phyloP scores from a whole-genome alignment of 37 sponge, comb jelly and placozoan genomes.

The Diacarnus erythraeanus region DNA sequence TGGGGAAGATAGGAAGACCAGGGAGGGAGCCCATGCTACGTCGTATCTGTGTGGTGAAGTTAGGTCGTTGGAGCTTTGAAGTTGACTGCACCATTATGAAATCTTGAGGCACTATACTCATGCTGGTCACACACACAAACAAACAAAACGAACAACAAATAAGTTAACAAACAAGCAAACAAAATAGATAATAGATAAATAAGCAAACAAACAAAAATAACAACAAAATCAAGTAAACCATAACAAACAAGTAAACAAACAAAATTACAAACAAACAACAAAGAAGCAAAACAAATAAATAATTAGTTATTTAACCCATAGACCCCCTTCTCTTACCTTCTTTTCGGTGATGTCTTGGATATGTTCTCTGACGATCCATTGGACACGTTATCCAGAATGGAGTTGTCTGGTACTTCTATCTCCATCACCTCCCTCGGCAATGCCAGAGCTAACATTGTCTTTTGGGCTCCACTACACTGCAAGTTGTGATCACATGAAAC shows the following conservation, averaged over 20 bases:
- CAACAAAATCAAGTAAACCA: not conserved
- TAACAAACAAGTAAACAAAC: not conserved
- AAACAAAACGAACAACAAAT: not conserved
- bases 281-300: not conserved
- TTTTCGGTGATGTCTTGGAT: constrained; percentile 2
- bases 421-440: constrained; percentile 63
- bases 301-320: no score
- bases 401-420: constrained; percentile 57
- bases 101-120: constrained; percentile 4
- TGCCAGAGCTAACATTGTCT: constrained; percentile 59
- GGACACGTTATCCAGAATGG: constrained; percentile 11
- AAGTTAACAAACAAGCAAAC: not conserved
- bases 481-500: not conserved
- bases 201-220: no score
- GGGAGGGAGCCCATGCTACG: not conserved
- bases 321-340: constrained; percentile 6
- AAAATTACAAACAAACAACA: not conserved
- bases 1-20: not conserved
- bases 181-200: not conserved
- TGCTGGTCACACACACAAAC: not conserved
- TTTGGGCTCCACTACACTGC: constrained; percentile 30
- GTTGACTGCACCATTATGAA: constrained; percentile 28
- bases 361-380: not conserved
- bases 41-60: not conserved
- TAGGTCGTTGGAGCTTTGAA: not conserved